phyloP scores from a whole-genome alignment of 2,888 invertebrate species.

The Colletes collaris region DNA sequence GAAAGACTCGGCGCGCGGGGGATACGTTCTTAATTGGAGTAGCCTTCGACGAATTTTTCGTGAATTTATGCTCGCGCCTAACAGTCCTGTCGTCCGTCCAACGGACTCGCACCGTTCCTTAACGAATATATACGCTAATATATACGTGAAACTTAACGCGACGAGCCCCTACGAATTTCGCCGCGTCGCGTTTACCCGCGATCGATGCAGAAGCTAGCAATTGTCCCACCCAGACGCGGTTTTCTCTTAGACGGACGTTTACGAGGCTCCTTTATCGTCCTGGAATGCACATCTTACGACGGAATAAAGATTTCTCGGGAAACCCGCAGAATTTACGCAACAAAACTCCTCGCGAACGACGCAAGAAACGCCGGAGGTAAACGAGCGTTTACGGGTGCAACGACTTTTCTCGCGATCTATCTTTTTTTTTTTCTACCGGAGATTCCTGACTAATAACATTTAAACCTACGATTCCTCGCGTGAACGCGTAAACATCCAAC shows the following conservation, averaged over 20 bases:
- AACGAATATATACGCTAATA: too few species aligned
- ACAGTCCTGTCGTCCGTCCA: not conserved
- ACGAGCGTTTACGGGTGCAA: not conserved
- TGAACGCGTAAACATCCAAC: too few species aligned
- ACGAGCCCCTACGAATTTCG: not conserved
- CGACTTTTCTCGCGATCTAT: too few species aligned
- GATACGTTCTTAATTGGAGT: slow-evolving; percentile 60
- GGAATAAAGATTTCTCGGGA: slow-evolving; percentile 21
- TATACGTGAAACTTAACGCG: not conserved
- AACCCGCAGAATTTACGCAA: slow-evolving; percentile 12
- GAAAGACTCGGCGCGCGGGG: slow-evolving; percentile 39
- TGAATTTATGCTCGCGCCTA: slow-evolving; percentile 20
- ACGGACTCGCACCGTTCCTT: not conserved
- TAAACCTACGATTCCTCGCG: too few species aligned
- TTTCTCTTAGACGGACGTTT: slow-evolving; percentile 18
- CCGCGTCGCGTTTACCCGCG: slow-evolving; percentile 4
- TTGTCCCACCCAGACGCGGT: not conserved
- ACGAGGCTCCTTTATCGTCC: slow-evolving; percentile 32
- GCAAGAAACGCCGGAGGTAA: not conserved
- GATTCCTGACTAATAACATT: too few species aligned
- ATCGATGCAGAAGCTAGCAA: slow-evolving; percentile 8
- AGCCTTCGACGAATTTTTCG: slow-evolving; percentile 50
- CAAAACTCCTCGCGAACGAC: not conserved
- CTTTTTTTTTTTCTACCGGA: too few species aligned
- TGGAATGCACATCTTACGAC: slow-evolving; percentile 17